Evolutionary conservation across 2,888 invertebrate genomes (phyloP), one percentile per base, ranked within the genome.

Genomic region (Drosophila parthenogenetica): DNA sequence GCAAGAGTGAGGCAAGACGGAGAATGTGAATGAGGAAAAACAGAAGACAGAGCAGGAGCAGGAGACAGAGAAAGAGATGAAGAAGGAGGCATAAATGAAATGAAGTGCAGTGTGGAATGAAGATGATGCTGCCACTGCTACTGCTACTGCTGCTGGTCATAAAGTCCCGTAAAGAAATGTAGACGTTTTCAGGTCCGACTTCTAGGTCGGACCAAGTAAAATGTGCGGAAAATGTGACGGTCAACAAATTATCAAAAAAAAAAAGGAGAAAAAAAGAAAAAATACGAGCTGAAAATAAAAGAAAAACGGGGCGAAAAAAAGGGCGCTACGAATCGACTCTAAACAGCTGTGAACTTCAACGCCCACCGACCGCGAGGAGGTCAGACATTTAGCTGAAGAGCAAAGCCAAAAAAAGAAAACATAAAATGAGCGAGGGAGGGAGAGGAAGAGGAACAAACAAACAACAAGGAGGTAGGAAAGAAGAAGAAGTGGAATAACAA

Each of bases 211-310:
- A 46, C 25, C 40, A 63, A 71, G 48, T 63, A 62, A 79, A 85
- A 81, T 81, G 82, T 71, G 82, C 82, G 80, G 73, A 73, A 85
- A 82, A 82, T 82, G 87, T 69, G 85, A 79, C 82, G 81, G 87
- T 81, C 82, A 85, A 87, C 86, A 87, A 82, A 82, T 82, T 82
- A 81, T 79, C 79, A 72, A 72, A 77, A 70, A 70, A 50, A 65
- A 59, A 58, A 63, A 57, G 22, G 46, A 51, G 51, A 29, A 51
- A 40, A 35, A 50, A 43, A 19, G 22, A 11, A 7, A 22, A 39
- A 42, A 35, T 3, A 25, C 25, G 42, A 42, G n/a, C 37, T 39
- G 5, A 50, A 45, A 32, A 58, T 7, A 22, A 43, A 57, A 11
- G 14, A 14, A 45, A 62, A 51, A 57, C 22, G 45, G 62, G 39